Percentiles rank a stretch among this genome's conserved stretches.
Evolutionary conservation across 1,140 invertebrate genomes (phyloP).

Genomic region (Pseudomyrmex flavicornis): DNA sequence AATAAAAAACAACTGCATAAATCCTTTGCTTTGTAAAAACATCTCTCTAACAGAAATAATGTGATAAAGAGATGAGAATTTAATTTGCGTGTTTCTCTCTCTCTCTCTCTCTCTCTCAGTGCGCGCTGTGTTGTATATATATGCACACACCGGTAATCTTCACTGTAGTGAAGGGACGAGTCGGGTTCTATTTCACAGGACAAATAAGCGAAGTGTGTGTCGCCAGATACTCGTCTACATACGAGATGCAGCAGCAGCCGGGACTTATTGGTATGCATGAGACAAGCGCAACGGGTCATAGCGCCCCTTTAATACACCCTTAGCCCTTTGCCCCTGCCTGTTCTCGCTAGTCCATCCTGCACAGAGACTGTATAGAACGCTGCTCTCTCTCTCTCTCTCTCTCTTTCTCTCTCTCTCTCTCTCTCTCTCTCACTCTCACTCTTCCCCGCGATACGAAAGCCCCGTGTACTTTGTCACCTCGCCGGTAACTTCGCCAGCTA

Average conservation of each 20-base stretch:
- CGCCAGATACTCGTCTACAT: slow-evolving; percentile 28
- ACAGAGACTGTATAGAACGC: neutral
- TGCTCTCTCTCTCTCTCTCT: neutral
- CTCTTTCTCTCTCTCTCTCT: neutral
- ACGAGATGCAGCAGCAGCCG: slow-evolving; percentile 18
- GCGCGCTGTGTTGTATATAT: neutral
- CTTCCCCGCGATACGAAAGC: slow-evolving; percentile 1
- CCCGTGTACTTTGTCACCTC: slow-evolving; percentile 44
- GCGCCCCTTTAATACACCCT: slow-evolving; percentile 70
- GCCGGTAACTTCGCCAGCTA: slow-evolving; percentile 58
- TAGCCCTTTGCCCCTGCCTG: slow-evolving; percentile 41
- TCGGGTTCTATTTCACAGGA: slow-evolving; percentile 34
- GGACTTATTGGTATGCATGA: slow-evolving; percentile 69
- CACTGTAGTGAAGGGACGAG: slow-evolving; percentile 16
- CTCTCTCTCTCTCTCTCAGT: too few relatives aligned
- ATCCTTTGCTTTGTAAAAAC: neutral
- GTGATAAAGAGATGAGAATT: neutral
- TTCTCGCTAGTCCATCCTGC: slow-evolving; percentile 26
- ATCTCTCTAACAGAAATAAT: neutral
- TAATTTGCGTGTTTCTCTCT: slow-evolving; percentile 7
- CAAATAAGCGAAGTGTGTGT: slow-evolving; percentile 59
- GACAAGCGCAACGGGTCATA: slow-evolving; percentile 46
- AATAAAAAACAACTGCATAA: too few relatives aligned
- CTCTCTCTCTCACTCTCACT: neutral
- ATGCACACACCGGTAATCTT: slow-evolving; percentile 7